Conservation (phyloP, 2,113 vertebrate genomes). For the Brachionichthys hirsutus region DNA sequence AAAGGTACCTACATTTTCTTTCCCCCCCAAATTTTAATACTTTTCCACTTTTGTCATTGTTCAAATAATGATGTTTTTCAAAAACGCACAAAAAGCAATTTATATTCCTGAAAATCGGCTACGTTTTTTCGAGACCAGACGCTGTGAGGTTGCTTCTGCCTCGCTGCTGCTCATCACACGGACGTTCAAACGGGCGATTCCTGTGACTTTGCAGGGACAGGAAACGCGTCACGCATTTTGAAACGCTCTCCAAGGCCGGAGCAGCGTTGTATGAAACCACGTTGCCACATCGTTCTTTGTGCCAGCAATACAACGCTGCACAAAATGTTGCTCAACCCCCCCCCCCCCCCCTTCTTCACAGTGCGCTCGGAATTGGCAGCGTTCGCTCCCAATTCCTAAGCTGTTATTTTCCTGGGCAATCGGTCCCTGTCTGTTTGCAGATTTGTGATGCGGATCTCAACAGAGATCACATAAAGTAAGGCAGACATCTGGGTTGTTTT, state of each 20-base stretch:
- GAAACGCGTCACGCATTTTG: neutral
- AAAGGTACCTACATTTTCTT: too few species aligned
- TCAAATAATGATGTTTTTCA: neutral
- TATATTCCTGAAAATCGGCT: too few species aligned
- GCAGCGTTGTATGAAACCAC: slow-evolving; percentile 9
- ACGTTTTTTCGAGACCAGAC: neutral
- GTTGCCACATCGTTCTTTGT: slow-evolving; percentile 30
- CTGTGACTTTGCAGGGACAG: too few species aligned
- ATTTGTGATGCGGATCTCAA: slow-evolving; percentile 38
- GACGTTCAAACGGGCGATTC: too few species aligned
- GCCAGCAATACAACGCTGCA: slow-evolving; percentile 15
- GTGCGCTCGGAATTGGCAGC: slow-evolving; percentile 10
- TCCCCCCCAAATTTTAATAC: too few species aligned
- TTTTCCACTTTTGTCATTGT: neutral
- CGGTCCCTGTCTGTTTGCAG: slow-evolving; percentile 12
- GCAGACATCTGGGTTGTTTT: slow-evolving; percentile 41
- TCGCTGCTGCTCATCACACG: too few species aligned
- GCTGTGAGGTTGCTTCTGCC: too few species aligned
- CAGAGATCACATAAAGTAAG: too few species aligned
- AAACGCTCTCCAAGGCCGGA: neutral
- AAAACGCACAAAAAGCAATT: neutral
- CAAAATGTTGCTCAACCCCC: slow-evolving; percentile 36
- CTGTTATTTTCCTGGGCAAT: slow-evolving; percentile 49
- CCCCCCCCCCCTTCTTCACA: too few species aligned
- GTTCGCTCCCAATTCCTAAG: slow-evolving; percentile 51